Conservation (phyloP, 2,113 vertebrate genomes). For the Emydura subglobosa region DNA sequence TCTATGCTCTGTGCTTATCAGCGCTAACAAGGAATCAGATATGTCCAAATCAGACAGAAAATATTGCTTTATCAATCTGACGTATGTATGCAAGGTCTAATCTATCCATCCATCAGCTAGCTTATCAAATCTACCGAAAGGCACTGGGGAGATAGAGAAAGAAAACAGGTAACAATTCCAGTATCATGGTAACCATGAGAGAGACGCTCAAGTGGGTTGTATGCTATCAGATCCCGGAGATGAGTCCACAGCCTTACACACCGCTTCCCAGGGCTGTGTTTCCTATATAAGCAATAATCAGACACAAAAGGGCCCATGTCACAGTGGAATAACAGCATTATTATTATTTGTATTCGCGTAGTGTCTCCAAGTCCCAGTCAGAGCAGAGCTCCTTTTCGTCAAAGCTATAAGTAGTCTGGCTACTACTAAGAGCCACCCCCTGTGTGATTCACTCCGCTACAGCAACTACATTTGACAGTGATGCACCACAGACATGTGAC, state of each 20-base stretch:
- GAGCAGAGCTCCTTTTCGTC: not conserved
- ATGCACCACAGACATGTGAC: not conserved
- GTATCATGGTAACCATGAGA: constrained; percentile 25
- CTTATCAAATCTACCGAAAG: constrained; percentile 44
- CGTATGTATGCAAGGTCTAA: constrained; percentile 20
- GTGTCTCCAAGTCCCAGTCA: not conserved
- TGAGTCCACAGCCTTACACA: not conserved
- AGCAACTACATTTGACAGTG: not conserved
- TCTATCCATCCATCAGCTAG: constrained; percentile 53
- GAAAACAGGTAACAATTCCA: constrained; percentile 19
- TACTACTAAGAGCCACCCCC: not conserved
- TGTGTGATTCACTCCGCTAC: not conserved
- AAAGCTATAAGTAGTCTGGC: not conserved
- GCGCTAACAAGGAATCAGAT: not conserved
- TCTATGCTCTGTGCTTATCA: not conserved
- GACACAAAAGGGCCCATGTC: not conserved
- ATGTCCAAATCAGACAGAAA: constrained; percentile 33
- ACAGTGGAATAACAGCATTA: not conserved
- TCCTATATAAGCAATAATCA: constrained; percentile 6
- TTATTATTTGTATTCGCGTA: not conserved
- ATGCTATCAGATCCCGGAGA: not conserved
- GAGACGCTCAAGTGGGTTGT: not conserved
- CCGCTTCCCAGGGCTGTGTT: not conserved
- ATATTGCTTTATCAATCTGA: constrained; percentile 28
- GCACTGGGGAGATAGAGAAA: constrained; percentile 32